Conservation (phyloP, 2,113 vertebrate genomes). For the Leiothrix lutea region DNA sequence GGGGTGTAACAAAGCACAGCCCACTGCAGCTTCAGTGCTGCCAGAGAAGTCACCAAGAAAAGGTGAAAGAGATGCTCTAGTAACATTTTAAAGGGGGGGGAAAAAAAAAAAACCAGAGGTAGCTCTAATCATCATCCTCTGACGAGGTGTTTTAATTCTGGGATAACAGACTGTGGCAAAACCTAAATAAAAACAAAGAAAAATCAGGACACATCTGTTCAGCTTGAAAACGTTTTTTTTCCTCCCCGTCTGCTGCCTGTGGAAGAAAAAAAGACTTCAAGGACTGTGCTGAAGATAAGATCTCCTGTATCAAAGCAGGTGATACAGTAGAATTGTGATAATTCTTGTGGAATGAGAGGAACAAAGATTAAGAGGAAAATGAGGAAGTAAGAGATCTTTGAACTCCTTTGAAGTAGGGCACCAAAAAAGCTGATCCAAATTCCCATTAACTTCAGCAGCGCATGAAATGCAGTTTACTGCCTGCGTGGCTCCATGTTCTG, state of each 20-base stretch:
- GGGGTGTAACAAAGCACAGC: not conserved
- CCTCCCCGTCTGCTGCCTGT: not conserved
- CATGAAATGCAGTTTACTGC: not conserved
- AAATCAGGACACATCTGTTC: constrained; percentile 19
- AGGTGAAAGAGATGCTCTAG: not conserved
- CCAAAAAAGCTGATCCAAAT: not conserved
- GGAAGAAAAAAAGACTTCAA: constrained; percentile 11
- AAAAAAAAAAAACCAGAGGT: not conserved
- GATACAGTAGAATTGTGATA: constrained; percentile 2
- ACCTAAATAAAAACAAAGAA: not conserved
- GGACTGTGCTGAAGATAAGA: constrained; percentile 10
- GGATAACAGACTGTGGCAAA: constrained; percentile 1
- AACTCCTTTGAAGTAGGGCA: not conserved
- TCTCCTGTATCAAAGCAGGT: constrained; percentile 11
- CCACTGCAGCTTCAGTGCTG: not conserved
- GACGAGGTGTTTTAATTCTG: constrained; percentile 3
- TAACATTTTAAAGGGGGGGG: not conserved
- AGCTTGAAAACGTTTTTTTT: not conserved
- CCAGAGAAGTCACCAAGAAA: not conserved
- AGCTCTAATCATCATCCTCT: not conserved
- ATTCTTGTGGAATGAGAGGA: constrained; percentile 17
- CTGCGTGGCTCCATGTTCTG: not conserved
- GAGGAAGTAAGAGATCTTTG: not conserved
- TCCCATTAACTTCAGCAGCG: not conserved
- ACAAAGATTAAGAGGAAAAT: not conserved